Conservation (phyloP, 2,797 vertebrate genomes). For the Philypnodon macrostomus region DNA sequence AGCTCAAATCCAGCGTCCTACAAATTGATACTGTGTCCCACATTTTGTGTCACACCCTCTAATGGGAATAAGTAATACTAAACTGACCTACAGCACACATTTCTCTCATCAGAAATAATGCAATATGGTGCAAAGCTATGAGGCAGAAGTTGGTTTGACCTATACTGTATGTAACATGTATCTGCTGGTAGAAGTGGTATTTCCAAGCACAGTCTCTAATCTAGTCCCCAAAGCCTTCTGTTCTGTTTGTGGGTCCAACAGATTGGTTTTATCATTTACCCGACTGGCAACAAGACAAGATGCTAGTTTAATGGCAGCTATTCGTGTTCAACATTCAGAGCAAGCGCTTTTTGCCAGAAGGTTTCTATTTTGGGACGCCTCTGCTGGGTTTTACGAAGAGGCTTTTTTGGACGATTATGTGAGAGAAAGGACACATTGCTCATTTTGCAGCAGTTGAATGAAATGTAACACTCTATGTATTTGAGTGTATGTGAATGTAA, state of each 20-base stretch:
- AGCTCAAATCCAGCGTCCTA: too few relatives aligned
- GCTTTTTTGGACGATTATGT: constrained; percentile 47
- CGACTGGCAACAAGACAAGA: constrained; percentile 44
- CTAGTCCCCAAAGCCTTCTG: constrained; percentile 38
- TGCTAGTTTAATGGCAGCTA: constrained; percentile 54
- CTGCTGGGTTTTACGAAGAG: constrained; percentile 34
- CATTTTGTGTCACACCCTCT: too few relatives aligned
- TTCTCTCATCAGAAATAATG: constrained; percentile 2
- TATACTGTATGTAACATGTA: constrained; percentile 27
- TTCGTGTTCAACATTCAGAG: constrained; percentile 43
- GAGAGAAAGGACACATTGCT: constrained; percentile 6
- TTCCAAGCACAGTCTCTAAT: constrained; percentile 18
- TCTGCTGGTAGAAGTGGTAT: too few relatives aligned
- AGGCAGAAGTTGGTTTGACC: constrained; percentile 23
- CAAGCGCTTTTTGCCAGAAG: constrained; percentile 59
- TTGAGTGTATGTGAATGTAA: too few relatives aligned
- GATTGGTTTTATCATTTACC: constrained; percentile 53
- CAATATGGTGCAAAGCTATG: constrained; percentile 14
- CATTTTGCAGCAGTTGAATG: constrained; percentile 10
- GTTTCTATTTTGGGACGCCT: constrained; percentile 61
- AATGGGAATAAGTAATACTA: too few relatives aligned
- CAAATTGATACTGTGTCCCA: too few relatives aligned
- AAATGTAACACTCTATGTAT: too few relatives aligned
- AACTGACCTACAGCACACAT: too few relatives aligned
- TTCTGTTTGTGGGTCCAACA: constrained; percentile 47